These are phyloP conservation scores for Zygogramma bicolorata DNA, from an alignment of 2,888 invertebrate species.

Conservation along the genomic window DNA sequence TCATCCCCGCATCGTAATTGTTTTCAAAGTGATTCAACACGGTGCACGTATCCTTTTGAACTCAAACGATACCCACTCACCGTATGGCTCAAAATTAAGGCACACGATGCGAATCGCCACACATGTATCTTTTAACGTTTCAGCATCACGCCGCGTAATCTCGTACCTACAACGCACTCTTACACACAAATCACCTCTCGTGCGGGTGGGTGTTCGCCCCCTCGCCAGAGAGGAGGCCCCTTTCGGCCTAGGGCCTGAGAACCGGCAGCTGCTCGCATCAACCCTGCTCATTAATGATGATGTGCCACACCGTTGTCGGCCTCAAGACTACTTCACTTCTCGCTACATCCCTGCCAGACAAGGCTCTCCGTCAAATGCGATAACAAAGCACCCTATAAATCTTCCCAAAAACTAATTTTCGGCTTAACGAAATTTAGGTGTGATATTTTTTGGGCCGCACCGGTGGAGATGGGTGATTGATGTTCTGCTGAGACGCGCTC, in stretches of 20 bases:
- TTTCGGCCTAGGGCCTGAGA: slow-evolving; percentile 56
- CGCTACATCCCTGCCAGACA: slow-evolving; percentile 63
- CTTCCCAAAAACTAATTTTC: slow-evolving; percentile 50
- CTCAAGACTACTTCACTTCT: slow-evolving; percentile 82
- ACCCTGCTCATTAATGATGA: slow-evolving; percentile 81
- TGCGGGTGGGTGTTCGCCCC: slow-evolving; percentile 49
- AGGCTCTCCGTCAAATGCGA: slow-evolving; percentile 54
- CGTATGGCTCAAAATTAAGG: not conserved
- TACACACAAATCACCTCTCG: slow-evolving; percentile 52
- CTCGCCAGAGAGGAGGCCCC: slow-evolving; percentile 26
- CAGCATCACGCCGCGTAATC: slow-evolving; percentile 13
- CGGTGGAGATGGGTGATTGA: slow-evolving; percentile 17
- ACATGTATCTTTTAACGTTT: slow-evolving; percentile 4
- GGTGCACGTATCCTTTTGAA: too few species aligned
- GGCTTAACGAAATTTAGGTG: slow-evolving; percentile 49
- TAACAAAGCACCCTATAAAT: slow-evolving; percentile 49
- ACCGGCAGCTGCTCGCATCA: slow-evolving; percentile 60
- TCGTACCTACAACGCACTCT: slow-evolving; percentile 43
- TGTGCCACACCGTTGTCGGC: slow-evolving; percentile 71
- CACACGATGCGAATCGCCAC: not conserved
- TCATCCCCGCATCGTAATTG: too few species aligned
- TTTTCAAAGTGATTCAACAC: not conserved
- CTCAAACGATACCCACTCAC: not conserved
- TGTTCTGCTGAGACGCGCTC: not conserved
- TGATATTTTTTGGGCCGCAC: slow-evolving; percentile 39